Evolutionary conservation across 1,140 invertebrate genomes (phyloP).

Genomic region (Trichonephila clavata): DNA sequence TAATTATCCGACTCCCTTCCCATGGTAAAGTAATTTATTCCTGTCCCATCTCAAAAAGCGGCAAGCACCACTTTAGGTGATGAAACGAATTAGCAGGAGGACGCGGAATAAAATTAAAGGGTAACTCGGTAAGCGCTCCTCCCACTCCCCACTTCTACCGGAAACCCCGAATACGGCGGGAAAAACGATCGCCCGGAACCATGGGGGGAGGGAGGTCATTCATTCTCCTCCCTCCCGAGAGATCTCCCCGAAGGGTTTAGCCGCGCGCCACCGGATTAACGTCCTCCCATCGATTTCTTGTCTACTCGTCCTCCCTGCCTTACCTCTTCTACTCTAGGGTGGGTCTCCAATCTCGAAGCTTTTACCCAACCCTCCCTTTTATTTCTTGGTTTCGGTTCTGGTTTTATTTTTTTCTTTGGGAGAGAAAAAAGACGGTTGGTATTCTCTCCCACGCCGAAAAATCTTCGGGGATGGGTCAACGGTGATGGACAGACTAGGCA

Average conservation of each 20-base stretch:
- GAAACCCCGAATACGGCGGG: not conserved
- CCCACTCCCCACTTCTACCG: not conserved
- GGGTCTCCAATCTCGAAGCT: not conserved
- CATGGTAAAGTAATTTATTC: slow-evolving; percentile 18
- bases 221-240: not conserved
- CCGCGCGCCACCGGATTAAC: slow-evolving; percentile 24
- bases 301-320: not conserved
- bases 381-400: not conserved
- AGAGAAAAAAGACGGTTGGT: not conserved
- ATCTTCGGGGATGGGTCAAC: not conserved
- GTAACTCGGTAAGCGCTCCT: slow-evolving; percentile 12
- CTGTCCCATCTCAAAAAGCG: slow-evolving; percentile 29
- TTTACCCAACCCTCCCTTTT: not conserved
- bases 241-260: slow-evolving; percentile 37
- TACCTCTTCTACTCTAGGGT: not conserved
- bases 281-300: slow-evolving; percentile 36
- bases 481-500: not conserved
- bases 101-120: slow-evolving; percentile 38
- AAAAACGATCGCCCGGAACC: slow-evolving; percentile 31
- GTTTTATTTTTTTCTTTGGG: not conserved
- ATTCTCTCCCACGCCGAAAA: not conserved
- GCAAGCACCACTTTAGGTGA: slow-evolving; percentile 25
- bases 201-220: slow-evolving; percentile 8
- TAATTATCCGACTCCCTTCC: not conserved
- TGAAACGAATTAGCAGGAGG: slow-evolving; percentile 37